phyloP scores from a whole-genome alignment of 2,797 vertebrate species.

The Gymnodraco acuticeps region DNA sequence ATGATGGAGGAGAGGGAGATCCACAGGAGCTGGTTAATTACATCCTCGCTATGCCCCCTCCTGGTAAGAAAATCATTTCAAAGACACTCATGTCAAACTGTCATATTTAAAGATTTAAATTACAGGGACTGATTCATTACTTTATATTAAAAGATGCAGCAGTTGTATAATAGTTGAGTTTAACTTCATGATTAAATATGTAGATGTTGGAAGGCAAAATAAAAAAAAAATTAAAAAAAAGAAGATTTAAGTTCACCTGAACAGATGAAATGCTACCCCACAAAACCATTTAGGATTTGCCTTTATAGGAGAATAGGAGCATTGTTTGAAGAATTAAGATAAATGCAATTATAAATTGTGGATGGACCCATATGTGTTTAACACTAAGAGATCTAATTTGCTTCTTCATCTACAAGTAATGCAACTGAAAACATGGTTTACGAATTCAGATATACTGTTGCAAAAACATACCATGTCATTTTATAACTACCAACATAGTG shows the following conservation, averaged over 20 bases:
- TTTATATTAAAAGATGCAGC: background rate
- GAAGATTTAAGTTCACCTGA: too few species aligned
- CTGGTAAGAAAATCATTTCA: constrained; percentile 80
- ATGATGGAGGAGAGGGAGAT: constrained; percentile 85
- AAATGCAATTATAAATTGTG: background rate
- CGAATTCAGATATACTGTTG: too few species aligned
- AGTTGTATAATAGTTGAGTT: background rate
- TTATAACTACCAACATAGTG: too few species aligned
- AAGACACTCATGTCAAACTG: background rate
- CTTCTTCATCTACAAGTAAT: too few species aligned
- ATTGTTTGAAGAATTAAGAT: background rate
- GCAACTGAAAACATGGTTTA: too few species aligned
- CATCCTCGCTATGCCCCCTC: constrained; percentile 80
- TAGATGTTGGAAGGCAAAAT: background rate
- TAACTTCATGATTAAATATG: background rate
- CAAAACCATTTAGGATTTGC: background rate
- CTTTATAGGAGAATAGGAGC: background rate
- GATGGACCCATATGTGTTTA: too few species aligned
- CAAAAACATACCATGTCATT: too few species aligned
- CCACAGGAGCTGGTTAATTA: constrained; percentile 83
- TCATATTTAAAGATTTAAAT: background rate
- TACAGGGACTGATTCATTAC: background rate
- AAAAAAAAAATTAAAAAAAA: too few species aligned
- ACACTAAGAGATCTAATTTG: too few species aligned
- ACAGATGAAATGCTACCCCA: background rate